A percentile compares a stretch with the other conserved stretches of the same genome.
Evolutionary conservation across 64 coral and sea anemone species (phyloP).

Genomic region (Platygyra sinensis): DNA sequence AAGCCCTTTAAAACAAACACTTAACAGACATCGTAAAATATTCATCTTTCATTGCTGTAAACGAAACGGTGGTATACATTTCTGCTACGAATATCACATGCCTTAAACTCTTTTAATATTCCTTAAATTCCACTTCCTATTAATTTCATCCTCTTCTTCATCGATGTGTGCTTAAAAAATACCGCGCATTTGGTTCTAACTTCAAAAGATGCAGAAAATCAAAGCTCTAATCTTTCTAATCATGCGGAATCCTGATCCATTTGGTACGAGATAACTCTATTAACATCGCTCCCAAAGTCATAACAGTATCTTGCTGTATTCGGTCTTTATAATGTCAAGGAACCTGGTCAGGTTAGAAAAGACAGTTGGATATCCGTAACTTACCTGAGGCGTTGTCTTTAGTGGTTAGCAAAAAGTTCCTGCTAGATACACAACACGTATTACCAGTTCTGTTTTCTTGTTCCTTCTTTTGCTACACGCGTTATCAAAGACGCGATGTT

Average conservation of each 20-base stretch:
- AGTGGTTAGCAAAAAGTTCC: not conserved
- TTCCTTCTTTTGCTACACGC: not conserved
- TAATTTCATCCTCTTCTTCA: not conserved
- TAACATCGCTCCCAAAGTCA: not conserved
- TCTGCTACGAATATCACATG: not conserved
- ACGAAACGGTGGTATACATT: not conserved
- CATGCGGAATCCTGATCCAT: not conserved
- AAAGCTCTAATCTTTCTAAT: not conserved
- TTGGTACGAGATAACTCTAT: not conserved
- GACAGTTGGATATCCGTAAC: not conserved
- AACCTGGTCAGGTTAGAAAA: not conserved
- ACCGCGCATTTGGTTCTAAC: not conserved
- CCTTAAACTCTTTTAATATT: not conserved
- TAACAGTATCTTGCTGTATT: not conserved
- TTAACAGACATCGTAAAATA: slow-evolving; percentile 2
- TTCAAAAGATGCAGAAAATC: not conserved
- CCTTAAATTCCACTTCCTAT: not conserved
- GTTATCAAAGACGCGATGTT: not conserved
- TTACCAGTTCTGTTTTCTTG: not conserved
- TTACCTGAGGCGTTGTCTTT: not conserved
- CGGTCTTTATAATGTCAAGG: not conserved
- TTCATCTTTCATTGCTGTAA: not conserved
- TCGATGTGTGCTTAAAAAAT: not conserved
- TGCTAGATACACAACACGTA: not conserved
- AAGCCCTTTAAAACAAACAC: not conserved